Evolutionary conservation across 2,888 invertebrate species (phyloP).

Genomic region (Nipponacmea schrenckii): DNA sequence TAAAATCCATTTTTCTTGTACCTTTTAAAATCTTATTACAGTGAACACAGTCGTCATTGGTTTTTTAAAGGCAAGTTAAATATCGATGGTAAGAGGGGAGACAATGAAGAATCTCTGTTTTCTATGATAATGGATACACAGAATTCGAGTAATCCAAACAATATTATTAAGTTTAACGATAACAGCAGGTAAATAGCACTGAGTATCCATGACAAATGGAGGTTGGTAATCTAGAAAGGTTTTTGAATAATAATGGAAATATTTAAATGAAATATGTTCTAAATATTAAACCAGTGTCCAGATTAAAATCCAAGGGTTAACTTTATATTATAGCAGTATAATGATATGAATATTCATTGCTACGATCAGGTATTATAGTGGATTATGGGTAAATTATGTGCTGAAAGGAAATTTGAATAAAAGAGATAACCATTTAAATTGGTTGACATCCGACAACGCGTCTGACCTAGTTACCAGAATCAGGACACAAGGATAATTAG

Average conservation of each 20-base stretch:
- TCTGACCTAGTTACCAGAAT: too few relatives aligned
- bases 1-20: background rate
- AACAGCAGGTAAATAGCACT: constrained; percentile 82
- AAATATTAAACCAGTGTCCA: too few relatives aligned
- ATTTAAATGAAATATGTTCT: background rate
- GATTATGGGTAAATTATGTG: too few relatives aligned
- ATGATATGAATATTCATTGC: too few relatives aligned
- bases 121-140: constrained; percentile 94
- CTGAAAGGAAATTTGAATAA: too few relatives aligned
- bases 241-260: background rate
- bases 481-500: too few relatives aligned
- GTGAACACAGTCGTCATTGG: constrained; percentile 99
- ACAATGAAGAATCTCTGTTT: constrained; percentile 84
- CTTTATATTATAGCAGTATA: too few relatives aligned
- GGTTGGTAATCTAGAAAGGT: background rate
- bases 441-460: too few relatives aligned
- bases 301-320: too few relatives aligned
- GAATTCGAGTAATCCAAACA: constrained; percentile 84
- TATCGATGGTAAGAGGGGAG: constrained; percentile 77
- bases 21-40: too few relatives aligned
- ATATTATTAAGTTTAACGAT: constrained; percentile 96
- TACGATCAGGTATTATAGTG: too few relatives aligned
- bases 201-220: background rate
- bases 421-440: too few relatives aligned
- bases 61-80: constrained; percentile 90